Evolutionary conservation across 2,888 invertebrate genomes (phyloP).

Genomic region (Cryptus armator): DNA sequence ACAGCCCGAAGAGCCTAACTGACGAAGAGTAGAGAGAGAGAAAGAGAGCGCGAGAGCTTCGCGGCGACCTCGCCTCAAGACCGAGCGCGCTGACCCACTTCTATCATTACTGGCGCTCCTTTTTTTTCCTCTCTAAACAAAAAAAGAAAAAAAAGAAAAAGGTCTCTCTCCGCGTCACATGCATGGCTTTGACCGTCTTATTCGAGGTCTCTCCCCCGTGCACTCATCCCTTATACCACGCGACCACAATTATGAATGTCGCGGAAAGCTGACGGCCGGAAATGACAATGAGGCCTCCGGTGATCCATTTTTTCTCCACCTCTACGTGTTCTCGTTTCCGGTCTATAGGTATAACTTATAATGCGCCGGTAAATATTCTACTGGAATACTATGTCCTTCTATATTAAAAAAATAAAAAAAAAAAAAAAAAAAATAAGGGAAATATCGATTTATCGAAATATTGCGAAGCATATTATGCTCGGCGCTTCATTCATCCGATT

Average conservation of each 20-base stretch:
- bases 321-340: slow-evolving; percentile 2
- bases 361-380: not conserved
- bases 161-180: slow-evolving; percentile 58
- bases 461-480: not conserved
- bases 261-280: slow-evolving; percentile 54
- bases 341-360: not conserved
- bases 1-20: slow-evolving; percentile 5
- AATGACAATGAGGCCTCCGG: slow-evolving; percentile 51
- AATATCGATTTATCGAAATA: not conserved
- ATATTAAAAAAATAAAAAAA: not conserved
- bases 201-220: slow-evolving; percentile 36
- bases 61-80: slow-evolving; percentile 71
- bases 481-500: not conserved
- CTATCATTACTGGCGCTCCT: slow-evolving; percentile 39
- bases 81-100: slow-evolving; percentile 68
- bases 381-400: not conserved
- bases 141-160: slow-evolving; percentile 46
- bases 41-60: slow-evolving; percentile 49
- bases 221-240: slow-evolving; percentile 18
- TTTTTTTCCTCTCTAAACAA: slow-evolving; percentile 30
- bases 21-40: slow-evolving; percentile 40
- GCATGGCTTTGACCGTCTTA: slow-evolving; percentile 70
- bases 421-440: not conserved
- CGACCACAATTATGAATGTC: slow-evolving; percentile 39
- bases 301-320: slow-evolving; percentile 36